Percentiles rank a stretch among this genome's conserved stretches.
Evolutionary conservation across 2,113 vertebrate genomes (phyloP).

Genomic region (Elgaria multicarinata): DNA sequence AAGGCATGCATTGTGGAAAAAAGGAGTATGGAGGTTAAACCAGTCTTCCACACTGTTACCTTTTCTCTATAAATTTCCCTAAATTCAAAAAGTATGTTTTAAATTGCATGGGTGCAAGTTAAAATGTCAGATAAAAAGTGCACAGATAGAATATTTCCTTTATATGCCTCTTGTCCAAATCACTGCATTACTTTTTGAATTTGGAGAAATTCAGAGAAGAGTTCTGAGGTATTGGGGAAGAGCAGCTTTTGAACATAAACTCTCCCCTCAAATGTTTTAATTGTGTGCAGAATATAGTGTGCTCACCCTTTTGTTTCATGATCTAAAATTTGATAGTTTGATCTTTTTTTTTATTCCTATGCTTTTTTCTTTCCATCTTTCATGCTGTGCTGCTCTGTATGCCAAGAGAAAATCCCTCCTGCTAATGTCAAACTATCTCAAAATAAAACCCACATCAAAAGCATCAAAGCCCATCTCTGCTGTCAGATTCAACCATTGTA

Average conservation of each 20-base stretch:
- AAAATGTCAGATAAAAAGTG: not conserved
- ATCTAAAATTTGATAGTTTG: not conserved
- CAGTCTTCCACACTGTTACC: not conserved
- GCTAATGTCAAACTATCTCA: not conserved
- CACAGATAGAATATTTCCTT: not conserved
- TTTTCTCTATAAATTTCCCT: not conserved
- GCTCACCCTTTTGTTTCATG: not conserved
- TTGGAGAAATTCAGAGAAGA: not conserved
- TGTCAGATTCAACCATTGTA: not conserved
- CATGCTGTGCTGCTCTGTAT: not conserved
- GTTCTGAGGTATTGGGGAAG: not conserved
- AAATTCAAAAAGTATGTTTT: not conserved
- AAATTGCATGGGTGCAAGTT: not conserved
- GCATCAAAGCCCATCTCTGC: not conserved
- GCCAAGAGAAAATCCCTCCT: not conserved
- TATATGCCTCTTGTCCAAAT: not conserved
- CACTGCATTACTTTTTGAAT: not conserved
- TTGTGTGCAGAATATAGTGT: not conserved
- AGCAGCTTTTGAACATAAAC: not conserved
- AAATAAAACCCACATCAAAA: not conserved
- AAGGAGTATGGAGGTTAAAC: not conserved
- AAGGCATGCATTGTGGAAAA: not conserved
- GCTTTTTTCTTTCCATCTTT: not conserved
- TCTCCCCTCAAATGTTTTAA: not conserved
- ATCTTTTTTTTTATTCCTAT: not conserved